Conservation (phyloP, 2,113 vertebrate species). For the Chelonoidis abingdonii region DNA sequence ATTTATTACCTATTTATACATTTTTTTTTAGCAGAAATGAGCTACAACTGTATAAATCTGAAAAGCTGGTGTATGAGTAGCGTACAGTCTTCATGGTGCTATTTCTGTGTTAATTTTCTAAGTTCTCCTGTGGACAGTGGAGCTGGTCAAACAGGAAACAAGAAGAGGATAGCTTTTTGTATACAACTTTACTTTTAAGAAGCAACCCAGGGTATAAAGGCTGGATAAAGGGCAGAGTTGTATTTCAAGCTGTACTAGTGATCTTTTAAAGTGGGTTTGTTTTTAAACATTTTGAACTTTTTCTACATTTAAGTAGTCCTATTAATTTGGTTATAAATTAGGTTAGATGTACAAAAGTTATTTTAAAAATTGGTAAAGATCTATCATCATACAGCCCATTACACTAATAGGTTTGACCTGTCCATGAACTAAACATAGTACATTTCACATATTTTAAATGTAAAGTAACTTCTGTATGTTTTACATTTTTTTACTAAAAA, state of each 20-base stretch:
- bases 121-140: not conserved
- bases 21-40: slow-evolving; percentile 67
- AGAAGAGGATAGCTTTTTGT: not conserved
- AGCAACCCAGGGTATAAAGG: slow-evolving; percentile 16
- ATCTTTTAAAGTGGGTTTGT: not conserved
- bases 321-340: slow-evolving; percentile 42
- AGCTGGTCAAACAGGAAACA: not conserved
- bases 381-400: not conserved
- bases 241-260: not conserved
- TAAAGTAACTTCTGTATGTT: slow-evolving; percentile 16
- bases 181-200: not conserved
- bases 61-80: not conserved
- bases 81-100: slow-evolving; percentile 61
- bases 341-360: slow-evolving; percentile 1
- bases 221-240: not conserved
- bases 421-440: slow-evolving; percentile 24
- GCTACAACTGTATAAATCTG: slow-evolving; percentile 9
- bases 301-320: slow-evolving; percentile 9
- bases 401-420: slow-evolving; percentile 41
- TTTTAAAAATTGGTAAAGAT: not conserved
- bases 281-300: not conserved
- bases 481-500: slow-evolving; percentile 20
- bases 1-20: slow-evolving; percentile 77
- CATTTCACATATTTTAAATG: slow-evolving; percentile 43
- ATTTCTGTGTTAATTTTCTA: not conserved